Base-by-base conservation (phyloP, 2,888 invertebrate genomes). In the Amiota mariae region DNA sequence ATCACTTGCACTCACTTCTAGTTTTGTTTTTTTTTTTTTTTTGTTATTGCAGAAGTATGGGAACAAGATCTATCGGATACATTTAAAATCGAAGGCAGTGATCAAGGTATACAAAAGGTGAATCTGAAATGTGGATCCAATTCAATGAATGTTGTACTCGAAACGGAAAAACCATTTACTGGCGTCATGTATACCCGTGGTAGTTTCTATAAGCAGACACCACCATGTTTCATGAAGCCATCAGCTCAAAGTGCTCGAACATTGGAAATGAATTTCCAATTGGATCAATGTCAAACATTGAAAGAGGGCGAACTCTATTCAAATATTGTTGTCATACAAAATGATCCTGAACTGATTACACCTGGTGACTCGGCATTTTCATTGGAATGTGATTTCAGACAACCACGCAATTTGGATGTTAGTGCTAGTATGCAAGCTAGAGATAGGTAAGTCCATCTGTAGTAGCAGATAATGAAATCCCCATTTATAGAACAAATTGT, bases 321-420 rank as follows among this genome's bases (percentile, higher is more conserved):
- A 0, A 93, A 93, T 79, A 91, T 93, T 63, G 90, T 94, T 36
- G 92, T 94, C 3, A 90, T 94, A 68, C 93, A 94, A 85, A 92
- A 93, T 80, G 93, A 94, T 87, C 93, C 93, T 67, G 93, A 93
- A 79, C 85, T 93, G 15, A 92, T 93, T 75, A 93, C 93, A 78
- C 93, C 93, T 0, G 93, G 93, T 1, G 93, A 93, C 84, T 92
- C 93, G 6, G 93, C 93, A 54, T 93, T 94, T 83, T 92, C 92
- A 13, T 85, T 94, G 76, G 92, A 93, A 86, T 94, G 93, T 78
- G 93, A 93, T 87, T 93, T 93, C 81, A 90, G 91, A 54, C 90
- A 91, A 76, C 91, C 92, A 0, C 89, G 91, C 77, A 91, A 91
- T 79, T 80, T 92, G 36, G 91, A 91, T 18, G 91, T 93, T 64